A percentile compares a stretch with the other conserved stretches of the same genome.
Conservation (phyloP, 2,888 invertebrate genomes). For the Drosophila gaucha region DNA sequence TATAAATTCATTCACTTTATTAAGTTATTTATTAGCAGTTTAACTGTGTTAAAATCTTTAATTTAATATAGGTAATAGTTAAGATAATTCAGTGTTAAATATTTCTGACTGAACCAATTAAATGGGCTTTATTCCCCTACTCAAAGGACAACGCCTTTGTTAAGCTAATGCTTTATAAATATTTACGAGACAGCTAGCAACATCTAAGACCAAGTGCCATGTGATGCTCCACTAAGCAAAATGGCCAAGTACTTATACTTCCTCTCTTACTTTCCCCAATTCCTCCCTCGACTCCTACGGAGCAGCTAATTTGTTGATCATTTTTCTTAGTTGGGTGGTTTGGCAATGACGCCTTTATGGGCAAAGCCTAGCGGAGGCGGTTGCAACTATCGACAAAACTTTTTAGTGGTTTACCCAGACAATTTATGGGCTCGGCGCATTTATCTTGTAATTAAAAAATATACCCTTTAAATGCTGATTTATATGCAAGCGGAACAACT, state of each 20-base stretch:
- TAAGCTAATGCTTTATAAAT: constrained; percentile 51
- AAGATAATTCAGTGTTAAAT: neutral
- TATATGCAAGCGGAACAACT: constrained; percentile 38
- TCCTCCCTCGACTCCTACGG: neutral
- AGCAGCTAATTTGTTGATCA: constrained; percentile 43
- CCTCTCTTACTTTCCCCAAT: neutral
- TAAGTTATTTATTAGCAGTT: too few relatives aligned
- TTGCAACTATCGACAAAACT: constrained; percentile 42
- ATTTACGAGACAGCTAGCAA: constrained; percentile 46
- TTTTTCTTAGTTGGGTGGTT: constrained; percentile 34
- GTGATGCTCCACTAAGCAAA: constrained; percentile 33
- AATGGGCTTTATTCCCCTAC: neutral
- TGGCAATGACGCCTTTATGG: constrained; percentile 47
- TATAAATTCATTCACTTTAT: too few relatives aligned
- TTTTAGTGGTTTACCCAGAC: constrained; percentile 36
- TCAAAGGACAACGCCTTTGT: constrained; percentile 15
- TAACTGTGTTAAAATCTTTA: too few relatives aligned
- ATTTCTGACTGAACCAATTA: constrained; percentile 6
- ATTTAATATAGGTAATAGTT: neutral
- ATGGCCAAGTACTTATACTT: constrained; percentile 23
- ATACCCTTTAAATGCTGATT: constrained; percentile 61
- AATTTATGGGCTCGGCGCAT: constrained; percentile 65
- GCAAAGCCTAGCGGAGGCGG: neutral
- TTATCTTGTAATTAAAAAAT: constrained; percentile 74
- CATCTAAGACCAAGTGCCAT: constrained; percentile 23